Evolutionary conservation across 2,113 vertebrate species (phyloP).

Genomic region (Bujurquina vittata): DNA sequence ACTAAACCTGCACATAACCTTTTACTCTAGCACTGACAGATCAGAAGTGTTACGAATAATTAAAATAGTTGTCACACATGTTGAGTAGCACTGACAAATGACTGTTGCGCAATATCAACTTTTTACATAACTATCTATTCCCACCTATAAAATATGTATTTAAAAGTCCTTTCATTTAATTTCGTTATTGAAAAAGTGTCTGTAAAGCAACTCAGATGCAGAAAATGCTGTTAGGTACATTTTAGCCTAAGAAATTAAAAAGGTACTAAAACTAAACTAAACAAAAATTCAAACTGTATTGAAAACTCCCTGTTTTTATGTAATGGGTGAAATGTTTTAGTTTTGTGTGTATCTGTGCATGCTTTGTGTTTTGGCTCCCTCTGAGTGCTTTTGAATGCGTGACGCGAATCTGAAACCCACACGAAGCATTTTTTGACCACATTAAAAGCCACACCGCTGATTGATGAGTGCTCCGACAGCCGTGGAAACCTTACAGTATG

Average conservation of each 20-base stretch:
- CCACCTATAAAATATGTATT: not conserved
- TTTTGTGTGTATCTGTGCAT: not conserved
- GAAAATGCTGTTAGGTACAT: not conserved
- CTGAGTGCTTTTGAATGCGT: not conserved
- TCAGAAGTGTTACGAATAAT: not conserved
- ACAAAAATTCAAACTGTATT: not conserved
- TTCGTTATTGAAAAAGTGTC: not conserved
- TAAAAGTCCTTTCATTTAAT: not conserved
- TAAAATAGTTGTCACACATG: not conserved
- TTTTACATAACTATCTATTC: not conserved
- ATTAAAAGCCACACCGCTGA: slow-evolving; percentile 10
- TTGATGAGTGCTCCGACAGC: slow-evolving; percentile 19
- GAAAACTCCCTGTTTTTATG: not conserved
- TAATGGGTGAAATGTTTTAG: not conserved
- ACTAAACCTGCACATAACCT: not conserved
- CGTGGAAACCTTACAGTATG: slow-evolving; percentile 33
- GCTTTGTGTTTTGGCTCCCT: not conserved
- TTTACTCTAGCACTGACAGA: not conserved
- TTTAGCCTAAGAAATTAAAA: no score
- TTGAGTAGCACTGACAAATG: not conserved
- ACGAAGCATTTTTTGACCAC: not conserved
- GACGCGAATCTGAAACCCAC: slow-evolving; percentile 5
- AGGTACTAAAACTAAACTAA: no score
- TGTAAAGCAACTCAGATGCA: not conserved
- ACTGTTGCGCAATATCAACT: not conserved